Conservation (phyloP, 2,113 vertebrate genomes). For the Catharus bicknelli region DNA sequence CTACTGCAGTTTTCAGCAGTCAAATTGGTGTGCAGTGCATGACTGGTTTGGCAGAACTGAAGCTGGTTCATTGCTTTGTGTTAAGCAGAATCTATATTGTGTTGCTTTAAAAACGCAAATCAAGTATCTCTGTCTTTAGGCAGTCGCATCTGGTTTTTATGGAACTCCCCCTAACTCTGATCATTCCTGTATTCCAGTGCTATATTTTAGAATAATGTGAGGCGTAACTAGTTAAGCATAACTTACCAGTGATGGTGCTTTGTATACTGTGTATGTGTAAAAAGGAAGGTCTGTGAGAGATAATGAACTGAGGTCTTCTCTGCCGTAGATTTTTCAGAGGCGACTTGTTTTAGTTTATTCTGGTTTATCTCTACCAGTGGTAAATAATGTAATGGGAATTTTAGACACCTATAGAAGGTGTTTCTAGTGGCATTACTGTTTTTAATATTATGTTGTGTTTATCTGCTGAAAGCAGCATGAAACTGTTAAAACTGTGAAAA, state of each 20-base stretch:
- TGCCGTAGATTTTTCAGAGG: not conserved
- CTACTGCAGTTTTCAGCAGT: not conserved
- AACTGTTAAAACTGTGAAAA: not conserved
- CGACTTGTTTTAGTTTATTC: not conserved
- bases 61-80: not conserved
- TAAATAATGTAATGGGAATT: not conserved
- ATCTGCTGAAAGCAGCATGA: not conserved
- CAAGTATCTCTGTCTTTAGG: not conserved
- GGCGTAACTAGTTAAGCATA: not conserved
- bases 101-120: not conserved
- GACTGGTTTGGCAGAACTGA: not conserved
- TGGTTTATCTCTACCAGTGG: not conserved
- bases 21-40: not conserved
- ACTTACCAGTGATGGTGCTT: not conserved
- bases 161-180: not conserved
- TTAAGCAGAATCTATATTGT: not conserved
- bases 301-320: not conserved
- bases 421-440: not conserved
- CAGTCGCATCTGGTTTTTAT: not conserved
- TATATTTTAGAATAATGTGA: not conserved
- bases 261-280: not conserved
- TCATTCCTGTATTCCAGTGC: not conserved
- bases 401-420: not conserved
- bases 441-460: not conserved
- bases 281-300: not conserved